Conservation (phyloP, 2,113 vertebrate species). For the Mesoclemmys tuberculata region DNA sequence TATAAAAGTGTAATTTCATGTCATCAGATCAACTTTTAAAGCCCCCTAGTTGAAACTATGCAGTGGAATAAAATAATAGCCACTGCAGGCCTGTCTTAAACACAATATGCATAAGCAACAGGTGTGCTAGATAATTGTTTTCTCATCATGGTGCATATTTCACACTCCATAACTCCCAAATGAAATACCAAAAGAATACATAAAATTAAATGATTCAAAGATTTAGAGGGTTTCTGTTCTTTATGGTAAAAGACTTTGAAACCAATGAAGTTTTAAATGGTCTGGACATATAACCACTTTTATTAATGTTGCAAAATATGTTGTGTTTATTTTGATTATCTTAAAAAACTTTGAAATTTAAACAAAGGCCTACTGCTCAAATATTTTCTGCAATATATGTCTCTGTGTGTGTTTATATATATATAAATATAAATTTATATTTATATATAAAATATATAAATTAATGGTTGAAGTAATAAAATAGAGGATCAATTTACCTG, state of each 20-base stretch:
- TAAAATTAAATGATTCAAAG: slow-evolving; percentile 74
- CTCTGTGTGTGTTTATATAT: background rate
- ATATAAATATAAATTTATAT: background rate
- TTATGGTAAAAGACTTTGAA: slow-evolving; percentile 18
- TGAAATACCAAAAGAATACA: slow-evolving; percentile 73
- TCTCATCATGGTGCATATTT: slow-evolving; percentile 73
- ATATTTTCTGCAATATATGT: background rate
- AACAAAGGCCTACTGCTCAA: slow-evolving; percentile 12
- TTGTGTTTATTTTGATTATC: slow-evolving; percentile 52
- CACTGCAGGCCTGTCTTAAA: slow-evolving; percentile 12
- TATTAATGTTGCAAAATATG: slow-evolving; percentile 48
- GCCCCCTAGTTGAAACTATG: slow-evolving; percentile 29
- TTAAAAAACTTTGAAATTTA: slow-evolving; percentile 17
- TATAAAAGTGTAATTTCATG: slow-evolving; percentile 2
- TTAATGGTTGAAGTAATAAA: background rate
- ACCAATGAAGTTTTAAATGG: slow-evolving; percentile 48
- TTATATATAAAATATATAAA: background rate
- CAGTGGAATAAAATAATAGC: slow-evolving; percentile 25
- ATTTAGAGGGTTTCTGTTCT: slow-evolving; percentile 55
- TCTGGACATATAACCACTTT: slow-evolving; percentile 25
- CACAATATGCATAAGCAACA: slow-evolving; percentile 55
- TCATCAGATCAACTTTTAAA: slow-evolving; percentile 38
- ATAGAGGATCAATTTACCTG: background rate
- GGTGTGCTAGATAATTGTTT: slow-evolving; percentile 77
- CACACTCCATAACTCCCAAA: slow-evolving; percentile 76